Percentiles rank a stretch among this genome's conserved stretches.
Evolutionary conservation across 2,888 invertebrate genomes (phyloP).

Genomic region (Lamellibrachia satsuma): DNA sequence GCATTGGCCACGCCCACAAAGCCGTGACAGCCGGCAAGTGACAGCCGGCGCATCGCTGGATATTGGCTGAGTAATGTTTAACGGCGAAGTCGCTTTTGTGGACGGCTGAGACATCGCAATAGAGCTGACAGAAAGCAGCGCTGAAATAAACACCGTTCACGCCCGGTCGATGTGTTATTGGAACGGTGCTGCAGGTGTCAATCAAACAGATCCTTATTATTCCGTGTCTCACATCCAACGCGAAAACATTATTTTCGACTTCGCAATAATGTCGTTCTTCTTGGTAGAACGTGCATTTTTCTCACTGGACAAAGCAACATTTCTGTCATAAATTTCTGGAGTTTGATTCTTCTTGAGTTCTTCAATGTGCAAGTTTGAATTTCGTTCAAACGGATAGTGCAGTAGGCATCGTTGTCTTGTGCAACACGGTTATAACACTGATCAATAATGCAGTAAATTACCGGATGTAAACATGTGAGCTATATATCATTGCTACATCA

Average conservation of each 20-base stretch:
- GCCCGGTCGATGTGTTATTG: not conserved
- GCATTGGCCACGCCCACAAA: not conserved
- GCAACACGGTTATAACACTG: too few relatives aligned
- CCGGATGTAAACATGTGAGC: too few relatives aligned
- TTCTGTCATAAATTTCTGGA: not conserved
- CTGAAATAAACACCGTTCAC: not conserved
- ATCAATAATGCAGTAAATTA: too few relatives aligned
- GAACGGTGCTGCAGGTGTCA: not conserved
- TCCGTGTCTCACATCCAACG: not conserved
- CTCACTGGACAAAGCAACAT: not conserved
- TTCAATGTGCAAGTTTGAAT: not conserved
- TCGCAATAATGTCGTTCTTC: too few relatives aligned
- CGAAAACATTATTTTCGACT: too few relatives aligned
- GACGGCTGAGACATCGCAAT: not conserved
- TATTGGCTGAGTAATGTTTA: not conserved
- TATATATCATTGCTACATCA: too few relatives aligned
- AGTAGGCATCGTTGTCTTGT: not conserved
- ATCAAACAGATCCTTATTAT: not conserved
- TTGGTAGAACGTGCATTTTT: not conserved
- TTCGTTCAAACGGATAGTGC: not conserved
- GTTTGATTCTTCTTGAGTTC: too few relatives aligned
- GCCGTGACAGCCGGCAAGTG: not conserved
- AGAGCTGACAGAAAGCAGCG: not conserved
- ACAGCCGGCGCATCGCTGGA: not conserved
- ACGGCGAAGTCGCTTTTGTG: conserved; percentile 17